Conservation (phyloP, 2,113 vertebrate species). For the Jacana jacana region DNA sequence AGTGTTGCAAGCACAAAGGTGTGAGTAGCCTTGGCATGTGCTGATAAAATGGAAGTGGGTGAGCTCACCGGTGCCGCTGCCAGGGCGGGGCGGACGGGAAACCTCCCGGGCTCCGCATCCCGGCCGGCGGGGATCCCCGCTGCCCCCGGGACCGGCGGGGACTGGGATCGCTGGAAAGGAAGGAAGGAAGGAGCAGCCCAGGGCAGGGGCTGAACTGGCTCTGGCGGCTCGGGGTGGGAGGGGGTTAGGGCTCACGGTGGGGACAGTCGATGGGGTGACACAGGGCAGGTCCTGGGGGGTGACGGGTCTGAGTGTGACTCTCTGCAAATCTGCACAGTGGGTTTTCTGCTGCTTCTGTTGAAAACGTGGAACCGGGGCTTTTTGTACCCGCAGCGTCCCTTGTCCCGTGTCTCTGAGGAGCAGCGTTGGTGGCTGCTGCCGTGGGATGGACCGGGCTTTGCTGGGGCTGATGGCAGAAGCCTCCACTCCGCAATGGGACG, state of each 20-base stretch:
- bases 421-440: not conserved
- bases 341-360: not conserved
- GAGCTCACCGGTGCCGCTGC: not conserved
- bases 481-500: not conserved
- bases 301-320: fast-evolving
- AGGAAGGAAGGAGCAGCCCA: not conserved
- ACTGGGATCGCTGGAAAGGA: not conserved
- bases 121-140: too few species aligned
- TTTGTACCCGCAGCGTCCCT: fast-evolving
- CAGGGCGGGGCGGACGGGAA: not conserved
- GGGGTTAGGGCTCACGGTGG: fast-evolving
- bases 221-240: not conserved
- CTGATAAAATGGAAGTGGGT: not conserved
- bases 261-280: fast-evolving
- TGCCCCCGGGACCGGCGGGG: not conserved
- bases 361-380: fast-evolving
- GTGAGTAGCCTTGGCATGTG: not conserved
- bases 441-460: not conserved
- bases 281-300: not conserved
- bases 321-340: fast-evolving
- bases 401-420: not conserved
- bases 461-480: not conserved
- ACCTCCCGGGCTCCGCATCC: not conserved
- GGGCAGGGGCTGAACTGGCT: not conserved
- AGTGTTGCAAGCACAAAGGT: not conserved